Percentiles rank a stretch among this genome's conserved stretches.
Evolutionary conservation across 2,113 vertebrate species (phyloP).

Genomic region (Solea solea): DNA sequence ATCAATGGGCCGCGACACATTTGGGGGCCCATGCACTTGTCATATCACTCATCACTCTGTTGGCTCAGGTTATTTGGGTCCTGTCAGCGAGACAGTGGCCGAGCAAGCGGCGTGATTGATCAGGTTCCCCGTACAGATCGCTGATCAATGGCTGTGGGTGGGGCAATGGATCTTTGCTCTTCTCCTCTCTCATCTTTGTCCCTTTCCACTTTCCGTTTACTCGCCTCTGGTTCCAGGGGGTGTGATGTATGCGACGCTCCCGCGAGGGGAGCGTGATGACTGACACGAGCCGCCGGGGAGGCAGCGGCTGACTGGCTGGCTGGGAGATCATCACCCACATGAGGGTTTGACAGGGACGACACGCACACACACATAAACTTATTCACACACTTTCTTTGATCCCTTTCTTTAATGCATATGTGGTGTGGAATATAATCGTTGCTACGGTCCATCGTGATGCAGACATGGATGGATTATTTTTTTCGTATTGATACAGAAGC

Average conservation of each 20-base stretch:
- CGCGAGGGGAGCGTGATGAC: conserved; percentile 55
- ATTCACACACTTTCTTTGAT: background rate
- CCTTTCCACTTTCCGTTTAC: conserved; percentile 14
- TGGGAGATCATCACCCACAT: conserved; percentile 67
- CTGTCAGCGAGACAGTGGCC: conserved; percentile 90
- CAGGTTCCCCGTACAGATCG: conserved; percentile 86
- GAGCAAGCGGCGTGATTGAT: conserved; percentile 88
- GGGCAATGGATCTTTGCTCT: conserved; percentile 68
- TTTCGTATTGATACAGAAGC: no score
- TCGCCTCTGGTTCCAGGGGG: conserved; percentile 2
- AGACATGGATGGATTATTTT: no score
- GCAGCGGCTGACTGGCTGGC: conserved; percentile 49
- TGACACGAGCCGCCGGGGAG: conserved; percentile 77
- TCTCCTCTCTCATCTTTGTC: conserved; percentile 20
- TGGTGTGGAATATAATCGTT: no score
- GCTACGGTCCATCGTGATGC: no score
- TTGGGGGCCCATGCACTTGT: conserved; percentile 90
- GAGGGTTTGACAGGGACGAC: conserved; percentile 68
- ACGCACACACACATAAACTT: conserved; percentile 3
- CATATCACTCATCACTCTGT: conserved; percentile 98
- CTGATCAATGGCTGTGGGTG: conserved; percentile 90
- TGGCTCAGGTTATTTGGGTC: conserved; percentile 87
- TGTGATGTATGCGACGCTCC: conserved; percentile 63
- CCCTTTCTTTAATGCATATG: background rate
- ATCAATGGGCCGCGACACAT: conserved; percentile 97